These are phyloP conservation scores for Microplitis manilae DNA, from an alignment of 2,888 invertebrate species.

Conservation along the genomic window DNA sequence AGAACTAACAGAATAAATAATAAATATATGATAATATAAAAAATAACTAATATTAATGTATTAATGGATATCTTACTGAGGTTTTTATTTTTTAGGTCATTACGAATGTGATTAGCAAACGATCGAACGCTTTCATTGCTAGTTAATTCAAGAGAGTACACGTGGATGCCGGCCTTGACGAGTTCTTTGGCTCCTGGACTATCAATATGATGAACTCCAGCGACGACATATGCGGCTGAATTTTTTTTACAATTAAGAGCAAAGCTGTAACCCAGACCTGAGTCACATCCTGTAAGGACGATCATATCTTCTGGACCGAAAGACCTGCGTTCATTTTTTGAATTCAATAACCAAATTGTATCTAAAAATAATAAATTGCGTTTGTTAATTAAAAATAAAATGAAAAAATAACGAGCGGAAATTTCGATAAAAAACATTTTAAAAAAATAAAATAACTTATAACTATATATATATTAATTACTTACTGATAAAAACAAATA, in stretches of 20 bases:
- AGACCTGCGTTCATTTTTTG: not conserved
- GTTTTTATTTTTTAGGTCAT: conserved; percentile 61
- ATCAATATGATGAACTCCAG: conserved; percentile 79
- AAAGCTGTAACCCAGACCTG: conserved; percentile 85
- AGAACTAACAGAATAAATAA: conserved; percentile 74
- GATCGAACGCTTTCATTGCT: conserved; percentile 74
- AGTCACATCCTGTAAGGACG: conserved; percentile 88
- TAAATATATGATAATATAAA: too few species aligned
- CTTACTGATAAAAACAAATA: not conserved
- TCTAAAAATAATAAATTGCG: conserved; percentile 9
- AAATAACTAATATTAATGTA: not conserved
- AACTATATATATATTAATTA: not conserved
- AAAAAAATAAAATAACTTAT: not conserved
- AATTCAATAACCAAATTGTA: not conserved
- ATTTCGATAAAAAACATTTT: not conserved
- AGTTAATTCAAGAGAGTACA: conserved; percentile 80
- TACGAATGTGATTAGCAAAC: conserved; percentile 67
- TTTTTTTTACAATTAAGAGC: conserved; percentile 76
- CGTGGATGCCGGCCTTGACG: conserved; percentile 70
- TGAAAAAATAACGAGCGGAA: not conserved
- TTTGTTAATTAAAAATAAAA: not conserved
- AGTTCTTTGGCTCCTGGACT: conserved; percentile 78
- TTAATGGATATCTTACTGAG: conserved; percentile 65
- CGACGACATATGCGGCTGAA: conserved; percentile 78
- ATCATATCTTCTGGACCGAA: conserved; percentile 46